Percentiles rank a stretch among this genome's conserved stretches.
phyloP scores from a whole-genome alignment of 2,113 vertebrate genomes.

The Paradoxurus hermaphroditus region DNA sequence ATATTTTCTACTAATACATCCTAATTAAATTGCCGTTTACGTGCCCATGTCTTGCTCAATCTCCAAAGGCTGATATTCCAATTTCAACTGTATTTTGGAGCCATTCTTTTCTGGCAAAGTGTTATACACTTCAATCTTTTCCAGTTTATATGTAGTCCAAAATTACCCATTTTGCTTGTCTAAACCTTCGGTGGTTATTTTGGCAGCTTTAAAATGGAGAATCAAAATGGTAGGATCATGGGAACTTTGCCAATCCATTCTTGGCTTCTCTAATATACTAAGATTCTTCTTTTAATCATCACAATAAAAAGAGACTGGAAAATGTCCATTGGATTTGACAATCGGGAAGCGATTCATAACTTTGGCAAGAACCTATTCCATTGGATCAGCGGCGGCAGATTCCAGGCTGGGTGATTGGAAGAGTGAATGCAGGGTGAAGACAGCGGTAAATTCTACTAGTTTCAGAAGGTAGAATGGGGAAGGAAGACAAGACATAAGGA shows the following conservation, averaged over 20 bases:
- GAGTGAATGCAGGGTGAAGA: neutral
- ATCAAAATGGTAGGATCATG: constrained; percentile 42
- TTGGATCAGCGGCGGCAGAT: neutral
- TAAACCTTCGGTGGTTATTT: constrained; percentile 34
- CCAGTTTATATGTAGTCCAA: neutral
- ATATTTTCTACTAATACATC: constrained; percentile 21
- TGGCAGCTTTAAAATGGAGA: constrained; percentile 55
- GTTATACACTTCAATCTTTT: constrained; percentile 22
- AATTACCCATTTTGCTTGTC: constrained; percentile 45
- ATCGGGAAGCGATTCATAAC: constrained; percentile 21
- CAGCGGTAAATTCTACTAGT: neutral
- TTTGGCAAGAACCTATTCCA: constrained; percentile 4
- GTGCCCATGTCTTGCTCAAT: neutral
- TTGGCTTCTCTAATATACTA: constrained; percentile 39
- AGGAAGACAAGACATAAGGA: neutral
- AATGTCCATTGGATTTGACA: constrained; percentile 34
- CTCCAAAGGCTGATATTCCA: neutral
- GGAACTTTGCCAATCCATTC: neutral
- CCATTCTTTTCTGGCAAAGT: constrained; percentile 6
- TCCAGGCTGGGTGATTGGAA: neutral
- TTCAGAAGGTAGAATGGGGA: neutral
- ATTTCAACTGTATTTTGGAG: neutral
- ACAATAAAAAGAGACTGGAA: constrained; percentile 30
- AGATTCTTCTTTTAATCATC: constrained; percentile 48
- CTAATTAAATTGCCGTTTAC: neutral